Conservation (phyloP, 2,113 vertebrate genomes). For the Apteryx mantelli region DNA sequence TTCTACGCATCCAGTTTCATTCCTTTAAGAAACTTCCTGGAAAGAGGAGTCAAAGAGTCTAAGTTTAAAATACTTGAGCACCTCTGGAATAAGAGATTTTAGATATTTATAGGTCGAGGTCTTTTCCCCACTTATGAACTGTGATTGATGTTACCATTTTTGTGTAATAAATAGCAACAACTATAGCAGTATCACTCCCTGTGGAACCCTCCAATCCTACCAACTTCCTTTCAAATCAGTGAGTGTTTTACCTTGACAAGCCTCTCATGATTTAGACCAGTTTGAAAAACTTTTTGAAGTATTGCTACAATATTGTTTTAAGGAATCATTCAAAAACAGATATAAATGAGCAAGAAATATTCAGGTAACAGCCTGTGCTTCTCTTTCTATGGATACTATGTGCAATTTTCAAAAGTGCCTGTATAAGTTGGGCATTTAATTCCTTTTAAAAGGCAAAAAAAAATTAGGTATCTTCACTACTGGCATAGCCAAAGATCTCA, state of each 20-base stretch:
- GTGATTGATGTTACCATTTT: neutral
- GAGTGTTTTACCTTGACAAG: neutral
- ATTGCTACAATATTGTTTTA: neutral
- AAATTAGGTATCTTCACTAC: neutral
- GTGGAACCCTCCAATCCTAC: neutral
- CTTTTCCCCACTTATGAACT: neutral
- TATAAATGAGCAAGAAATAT: neutral
- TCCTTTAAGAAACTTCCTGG: neutral
- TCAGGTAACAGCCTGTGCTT: neutral
- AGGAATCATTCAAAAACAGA: neutral
- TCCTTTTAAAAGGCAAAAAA: neutral
- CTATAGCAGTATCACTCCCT: neutral
- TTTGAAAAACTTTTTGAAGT: neutral
- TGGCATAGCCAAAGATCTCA: neutral
- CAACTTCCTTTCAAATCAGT: neutral
- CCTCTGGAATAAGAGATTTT: neutral
- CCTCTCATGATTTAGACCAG: neutral
- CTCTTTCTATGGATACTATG: rapidly evolving
- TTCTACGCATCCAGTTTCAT: neutral
- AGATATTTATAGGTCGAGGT: neutral
- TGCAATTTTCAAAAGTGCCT: rapidly evolving
- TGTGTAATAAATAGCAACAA: neutral
- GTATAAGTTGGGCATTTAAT: neutral
- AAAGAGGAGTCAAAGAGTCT: neutral
- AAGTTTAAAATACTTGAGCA: neutral